Base-by-base conservation (phyloP, 2,797 vertebrate genomes). In the Coregonus ussuriensis region DNA sequence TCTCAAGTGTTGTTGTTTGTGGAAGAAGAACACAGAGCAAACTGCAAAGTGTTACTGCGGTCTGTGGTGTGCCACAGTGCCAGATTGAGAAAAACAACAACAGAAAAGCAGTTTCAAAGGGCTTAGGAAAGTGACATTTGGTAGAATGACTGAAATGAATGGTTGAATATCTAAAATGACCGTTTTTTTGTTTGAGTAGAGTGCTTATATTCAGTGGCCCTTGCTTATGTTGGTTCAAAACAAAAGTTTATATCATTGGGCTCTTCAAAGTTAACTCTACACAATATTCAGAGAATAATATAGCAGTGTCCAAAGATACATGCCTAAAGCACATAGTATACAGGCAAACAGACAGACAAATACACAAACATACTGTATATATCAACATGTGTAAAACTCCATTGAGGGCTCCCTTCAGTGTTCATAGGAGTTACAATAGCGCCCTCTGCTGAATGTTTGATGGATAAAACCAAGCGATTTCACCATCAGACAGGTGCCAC, bases 1-100 rank as follows among this genome's bases (percentile, higher is more conserved):
- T 92, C 92, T 91, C 92, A 92, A 92, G 94, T 93, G 92, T 89
- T 93, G 93, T 89, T 93, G 90, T 90, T 93, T 90, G 89, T 87
- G 88, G 74, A 81, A 62, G 84, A 91, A 86, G 85, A 78, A 85
- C 86, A 88, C 88, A 83, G 83, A 80, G 85, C 84, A 85, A 88
- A 88, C 85, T 21, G 90, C 92, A 88, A 77, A 78, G 76, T 77
- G 82, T 78, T 84, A 81, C 65, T 3, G 21, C 4, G 4, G 29
- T 11, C 80, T 85, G 93, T 91, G 83, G 86, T 80, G 82, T 87
- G 83, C 0, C 21, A 25, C 59, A 25, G 21, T 89, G 86, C 87
- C 90, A 92, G 89, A 89, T 80, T 87, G 81, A 89, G 66, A 16
- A 25, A 68, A 62, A 76, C 52, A 52, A 73, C 16, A 18, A 31